Evolutionary conservation across 2,888 invertebrate species (phyloP), one percentile per base, ranked within the genome.

Genomic region (Drosophila kokeensis): DNA sequence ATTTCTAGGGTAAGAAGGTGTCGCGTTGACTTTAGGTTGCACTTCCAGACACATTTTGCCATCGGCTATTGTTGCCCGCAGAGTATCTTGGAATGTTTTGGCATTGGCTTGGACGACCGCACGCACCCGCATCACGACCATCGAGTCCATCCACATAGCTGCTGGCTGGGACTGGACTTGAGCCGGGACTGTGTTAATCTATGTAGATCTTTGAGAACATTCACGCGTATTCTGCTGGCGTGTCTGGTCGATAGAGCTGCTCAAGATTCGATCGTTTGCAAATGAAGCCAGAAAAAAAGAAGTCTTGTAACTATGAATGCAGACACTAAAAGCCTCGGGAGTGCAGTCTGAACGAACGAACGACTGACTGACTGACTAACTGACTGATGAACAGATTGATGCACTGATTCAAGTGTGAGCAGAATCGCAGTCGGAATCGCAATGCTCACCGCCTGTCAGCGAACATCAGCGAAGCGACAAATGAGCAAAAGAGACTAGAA

Each of bases 391-490:
- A 76, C 70, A 70, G 77, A 85, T 80, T 81, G 83, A 82, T 78
- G 70, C 57, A 69, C 72, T 72, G 82, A 75, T 69, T 79, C 73
- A 69, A 80, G 87, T 79, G 86, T 73, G 75, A 76, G 74, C 77
- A 67, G 61, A 83, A 69, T 71, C 74, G 50, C 57, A 63, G 53
- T 59, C 71, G 53, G 36, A 49, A 76, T 75, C 70, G 67, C 65
- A 76, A 69, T 77, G 67, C 62, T 67, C 62, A 68, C 59, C 64
- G 80, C 58, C 78, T 80, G 81, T 64, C 76, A 74, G 76, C 81
- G 71, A 83, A 64, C 79, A 78, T 76, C 84, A 85, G 75, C 82
- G 82, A 81, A 85, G 88, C 85, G 88, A 85, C 85, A 85, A 85
- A 85, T 85, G 86, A 83, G 86, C 83, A 85, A 76, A 77, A 72